phyloP scores from a whole-genome alignment of 2,113 vertebrate species.

The Calidris pygmaea region DNA sequence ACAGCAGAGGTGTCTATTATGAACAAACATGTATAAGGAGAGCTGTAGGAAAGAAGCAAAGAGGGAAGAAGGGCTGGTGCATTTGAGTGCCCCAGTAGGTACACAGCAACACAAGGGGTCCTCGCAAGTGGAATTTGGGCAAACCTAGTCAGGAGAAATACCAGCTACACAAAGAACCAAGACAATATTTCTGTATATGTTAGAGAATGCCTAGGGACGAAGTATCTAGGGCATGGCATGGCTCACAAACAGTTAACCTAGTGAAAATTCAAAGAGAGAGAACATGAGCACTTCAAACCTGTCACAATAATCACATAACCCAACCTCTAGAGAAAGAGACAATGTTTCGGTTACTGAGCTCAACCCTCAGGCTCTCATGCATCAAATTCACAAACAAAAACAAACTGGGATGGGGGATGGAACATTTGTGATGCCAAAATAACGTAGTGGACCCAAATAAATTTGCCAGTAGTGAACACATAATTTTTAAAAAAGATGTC shows the following conservation, averaged over 20 bases:
- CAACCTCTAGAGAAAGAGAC: conserved; percentile 61
- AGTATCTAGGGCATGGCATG: neutral
- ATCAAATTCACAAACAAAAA: conserved; percentile 34
- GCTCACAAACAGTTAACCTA: conserved; percentile 55
- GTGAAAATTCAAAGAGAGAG: conserved; percentile 44
- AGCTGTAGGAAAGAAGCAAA: neutral
- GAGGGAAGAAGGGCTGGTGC: neutral
- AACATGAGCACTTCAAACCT: conserved; percentile 50
- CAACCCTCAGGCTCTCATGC: conserved; percentile 51
- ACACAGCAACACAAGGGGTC: neutral
- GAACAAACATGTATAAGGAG: neutral
- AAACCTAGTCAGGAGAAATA: neutral
- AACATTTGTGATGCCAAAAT: conserved; percentile 3
- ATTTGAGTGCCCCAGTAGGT: neutral
- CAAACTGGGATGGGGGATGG: conserved; percentile 16
- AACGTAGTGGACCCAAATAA: neutral
- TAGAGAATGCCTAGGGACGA: neutral
- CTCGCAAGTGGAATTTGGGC: neutral
- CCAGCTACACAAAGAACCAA: neutral
- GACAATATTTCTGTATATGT: neutral
- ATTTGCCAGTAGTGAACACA: neutral
- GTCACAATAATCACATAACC: conserved; percentile 63
- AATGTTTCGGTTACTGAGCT: conserved; percentile 57
- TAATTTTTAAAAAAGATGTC: neutral
- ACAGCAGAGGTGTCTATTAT: neutral